A percentile compares a stretch with the other conserved stretches of the same genome.
phyloP scores from a whole-genome alignment of 1,140 invertebrate genomes.

The Eulimnadia texana region DNA sequence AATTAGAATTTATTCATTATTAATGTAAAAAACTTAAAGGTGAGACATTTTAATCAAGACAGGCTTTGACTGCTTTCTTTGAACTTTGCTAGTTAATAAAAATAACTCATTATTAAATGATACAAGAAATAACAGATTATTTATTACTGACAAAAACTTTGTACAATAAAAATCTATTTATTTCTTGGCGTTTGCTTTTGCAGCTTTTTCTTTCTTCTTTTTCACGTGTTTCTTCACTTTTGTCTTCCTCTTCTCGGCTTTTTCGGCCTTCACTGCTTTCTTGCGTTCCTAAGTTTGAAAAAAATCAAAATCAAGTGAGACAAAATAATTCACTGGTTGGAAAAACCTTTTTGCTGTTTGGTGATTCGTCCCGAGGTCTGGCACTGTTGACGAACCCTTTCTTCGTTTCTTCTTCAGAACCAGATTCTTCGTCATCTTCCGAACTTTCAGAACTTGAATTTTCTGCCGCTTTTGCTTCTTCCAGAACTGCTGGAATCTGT shows the following conservation, averaged over 20 bases:
- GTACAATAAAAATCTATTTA: slow-evolving; percentile 12
- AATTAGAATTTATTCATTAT: neutral
- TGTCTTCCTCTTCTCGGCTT: slow-evolving; percentile 77
- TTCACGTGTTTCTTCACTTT: slow-evolving; percentile 95
- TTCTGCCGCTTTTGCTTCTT: slow-evolving; percentile 23
- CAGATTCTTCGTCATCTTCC: slow-evolving; percentile 18
- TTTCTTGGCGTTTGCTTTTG: slow-evolving; percentile 22
- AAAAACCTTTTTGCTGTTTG: slow-evolving; percentile 60
- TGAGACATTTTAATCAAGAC: neutral
- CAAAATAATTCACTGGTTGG: too few species aligned
- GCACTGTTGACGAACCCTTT: slow-evolving; percentile 42
- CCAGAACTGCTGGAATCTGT: slow-evolving; percentile 31
- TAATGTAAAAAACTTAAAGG: neutral
- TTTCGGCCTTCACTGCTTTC: slow-evolving; percentile 67
- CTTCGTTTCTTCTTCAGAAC: slow-evolving; percentile 21
- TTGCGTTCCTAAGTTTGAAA: slow-evolving; percentile 46
- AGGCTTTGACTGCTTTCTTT: neutral
- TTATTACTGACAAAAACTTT: neutral
- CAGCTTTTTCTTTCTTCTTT: slow-evolving; percentile 62
- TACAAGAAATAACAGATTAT: too few species aligned
- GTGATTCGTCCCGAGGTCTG: slow-evolving; percentile 71
- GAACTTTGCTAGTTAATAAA: neutral
- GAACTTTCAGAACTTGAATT: slow-evolving; percentile 14
- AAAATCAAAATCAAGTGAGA: slow-evolving; percentile 13
- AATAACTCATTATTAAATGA: neutral